Evolutionary conservation across 2,113 vertebrate species (phyloP), one percentile per base, ranked within the genome.

Genomic region (Nothocercus nigrocapillus): DNA sequence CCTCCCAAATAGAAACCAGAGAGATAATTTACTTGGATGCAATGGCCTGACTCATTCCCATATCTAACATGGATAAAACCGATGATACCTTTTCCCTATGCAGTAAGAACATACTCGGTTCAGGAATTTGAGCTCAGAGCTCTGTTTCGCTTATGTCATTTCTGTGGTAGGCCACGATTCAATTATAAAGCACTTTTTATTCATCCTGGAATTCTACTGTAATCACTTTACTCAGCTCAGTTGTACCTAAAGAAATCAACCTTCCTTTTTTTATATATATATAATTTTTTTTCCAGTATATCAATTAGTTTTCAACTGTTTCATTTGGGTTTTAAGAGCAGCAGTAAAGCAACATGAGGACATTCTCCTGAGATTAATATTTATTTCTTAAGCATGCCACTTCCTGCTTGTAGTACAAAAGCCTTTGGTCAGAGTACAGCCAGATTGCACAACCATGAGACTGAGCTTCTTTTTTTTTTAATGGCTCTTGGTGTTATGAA

Each of bases 341-440:
- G 28, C 86, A 91, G 11, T 93, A 94, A 96, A 96, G 59, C 78
- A 97, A 90, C 82, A 89, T 44, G 72, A 74, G 30, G 80, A 76
- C 9, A 28, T 77, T 92, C 85, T 91, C 27, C 4, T 68, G 79
- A 88, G 80, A 96, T 96, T 95, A 96, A 78, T 89, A 84, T 90
- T 95, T 82, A 92, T 96, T 84, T 97, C 96, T 97, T 95, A 90
- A 92, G 69, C 75, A 84, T 94, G 51, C 95, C 85, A 95, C 94
- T 88, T 97, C 89, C 88, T 79, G 85, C 73, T 95, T 94, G 56
- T 32, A 87, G 56, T 38, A 36, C 2, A 7, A 82, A 93, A 63
- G 38, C 51, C 25, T 91, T 96, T 2, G 6, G 94, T 87, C 95
- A 90, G 90, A 96, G 69, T 92, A 74, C 69, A 89, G 2, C 3